Percentiles rank a stretch among this genome's conserved stretches.
Conservation (phyloP, 1,140 invertebrate genomes). For the Pseudomyrmex sp. region DNA sequence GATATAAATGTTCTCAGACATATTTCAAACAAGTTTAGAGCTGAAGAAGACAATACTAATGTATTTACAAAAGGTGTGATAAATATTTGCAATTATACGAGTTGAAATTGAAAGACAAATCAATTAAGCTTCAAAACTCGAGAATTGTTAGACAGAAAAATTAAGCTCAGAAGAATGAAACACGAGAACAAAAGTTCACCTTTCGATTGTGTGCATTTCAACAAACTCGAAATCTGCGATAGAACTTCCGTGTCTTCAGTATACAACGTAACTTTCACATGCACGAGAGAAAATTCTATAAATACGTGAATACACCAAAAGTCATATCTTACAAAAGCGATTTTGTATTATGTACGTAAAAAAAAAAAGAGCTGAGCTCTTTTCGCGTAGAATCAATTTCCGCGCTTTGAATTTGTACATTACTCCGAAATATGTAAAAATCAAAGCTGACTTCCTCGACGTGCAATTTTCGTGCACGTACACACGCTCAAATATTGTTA, state of each 20-base stretch:
- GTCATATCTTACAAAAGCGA: slow-evolving; percentile 27
- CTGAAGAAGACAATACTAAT: too few species aligned
- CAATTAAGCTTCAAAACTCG: too few species aligned
- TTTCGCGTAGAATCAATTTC: slow-evolving; percentile 25
- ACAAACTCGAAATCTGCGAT: neutral
- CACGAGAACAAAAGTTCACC: neutral
- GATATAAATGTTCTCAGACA: neutral
- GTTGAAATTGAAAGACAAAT: too few species aligned
- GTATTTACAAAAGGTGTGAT: too few species aligned
- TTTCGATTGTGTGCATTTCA: neutral
- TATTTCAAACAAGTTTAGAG: too few species aligned
- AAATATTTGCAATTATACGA: too few species aligned
- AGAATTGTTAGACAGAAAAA: neutral
- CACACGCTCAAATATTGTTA: slow-evolving; percentile 53
- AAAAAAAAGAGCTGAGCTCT: neutral
- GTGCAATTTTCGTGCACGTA: slow-evolving; percentile 36
- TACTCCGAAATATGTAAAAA: slow-evolving; percentile 41
- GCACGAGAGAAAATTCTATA: neutral
- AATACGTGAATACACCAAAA: neutral
- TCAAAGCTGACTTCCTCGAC: slow-evolving; percentile 26
- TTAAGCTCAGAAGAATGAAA: neutral
- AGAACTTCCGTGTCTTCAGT: too few species aligned
- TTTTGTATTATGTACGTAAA: slow-evolving; percentile 33
- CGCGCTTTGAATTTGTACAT: slow-evolving; percentile 47
- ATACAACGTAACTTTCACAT: neutral